These are phyloP conservation scores for Drosophila ercepeae DNA, from an alignment of 1,140 invertebrate species.

Conservation along the genomic window DNA sequence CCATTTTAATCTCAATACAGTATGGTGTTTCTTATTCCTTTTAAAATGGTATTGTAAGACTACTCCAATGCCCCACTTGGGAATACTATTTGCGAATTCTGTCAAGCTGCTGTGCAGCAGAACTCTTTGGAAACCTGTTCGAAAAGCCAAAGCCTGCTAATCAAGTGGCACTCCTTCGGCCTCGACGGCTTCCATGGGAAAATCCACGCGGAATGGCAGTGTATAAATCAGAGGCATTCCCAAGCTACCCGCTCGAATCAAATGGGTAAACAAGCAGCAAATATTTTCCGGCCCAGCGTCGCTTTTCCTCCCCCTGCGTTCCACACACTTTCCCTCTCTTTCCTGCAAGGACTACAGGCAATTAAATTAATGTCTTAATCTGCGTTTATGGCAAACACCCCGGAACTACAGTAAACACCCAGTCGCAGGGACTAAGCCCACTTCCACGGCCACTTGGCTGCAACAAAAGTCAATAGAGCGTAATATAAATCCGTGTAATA, in stretches of 20 bases:
- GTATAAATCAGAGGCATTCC: no score
- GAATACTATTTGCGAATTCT: slow-evolving; percentile 26
- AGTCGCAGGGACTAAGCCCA: slow-evolving; percentile 44
- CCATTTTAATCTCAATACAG: no score
- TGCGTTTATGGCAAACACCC: slow-evolving; percentile 80
- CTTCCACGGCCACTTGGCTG: slow-evolving; percentile 68
- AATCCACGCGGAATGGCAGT: slow-evolving; percentile 47
- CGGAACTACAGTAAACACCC: slow-evolving; percentile 52
- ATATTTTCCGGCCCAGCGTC: slow-evolving; percentile 10
- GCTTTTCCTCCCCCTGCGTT: background rate
- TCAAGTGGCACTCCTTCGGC: slow-evolving; percentile 54
- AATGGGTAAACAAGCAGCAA: slow-evolving; percentile 57
- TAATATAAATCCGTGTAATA: slow-evolving; percentile 81
- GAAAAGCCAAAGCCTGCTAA: slow-evolving; percentile 21
- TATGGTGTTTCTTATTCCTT: no score
- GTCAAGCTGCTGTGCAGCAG: slow-evolving; percentile 10
- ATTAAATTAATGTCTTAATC: slow-evolving; percentile 83
- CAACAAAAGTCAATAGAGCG: slow-evolving; percentile 82
- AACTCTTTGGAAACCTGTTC: slow-evolving; percentile 48
- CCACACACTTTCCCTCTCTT: background rate
- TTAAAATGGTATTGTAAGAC: no score
- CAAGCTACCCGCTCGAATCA: slow-evolving; percentile 39
- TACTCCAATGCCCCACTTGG: no score
- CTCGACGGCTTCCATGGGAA: slow-evolving; percentile 56
- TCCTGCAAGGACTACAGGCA: slow-evolving; percentile 39